Conservation (phyloP, 2,797 vertebrate species). For the Myotis myotis region DNA sequence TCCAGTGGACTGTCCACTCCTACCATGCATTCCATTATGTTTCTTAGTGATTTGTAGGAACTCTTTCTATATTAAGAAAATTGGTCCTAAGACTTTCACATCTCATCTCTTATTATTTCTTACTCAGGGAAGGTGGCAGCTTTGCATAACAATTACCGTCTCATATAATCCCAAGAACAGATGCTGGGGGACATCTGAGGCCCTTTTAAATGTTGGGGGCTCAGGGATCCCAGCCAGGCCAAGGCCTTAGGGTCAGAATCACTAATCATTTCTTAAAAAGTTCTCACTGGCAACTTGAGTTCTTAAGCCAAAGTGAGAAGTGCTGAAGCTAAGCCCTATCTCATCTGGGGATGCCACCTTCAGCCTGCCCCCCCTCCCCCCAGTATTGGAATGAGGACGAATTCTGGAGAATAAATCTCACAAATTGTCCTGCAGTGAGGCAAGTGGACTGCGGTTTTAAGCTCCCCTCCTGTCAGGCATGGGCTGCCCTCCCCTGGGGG, state of each 20-base stretch:
- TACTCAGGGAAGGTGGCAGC: not conserved
- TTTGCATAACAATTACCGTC: not conserved
- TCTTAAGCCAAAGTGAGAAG: not conserved
- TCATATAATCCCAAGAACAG: not conserved
- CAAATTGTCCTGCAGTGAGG: not conserved
- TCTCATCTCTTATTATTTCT: not conserved
- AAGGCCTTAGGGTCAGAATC: not conserved
- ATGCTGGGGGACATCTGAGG: not conserved
- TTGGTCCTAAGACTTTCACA: not conserved
- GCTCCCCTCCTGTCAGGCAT: fast-evolving
- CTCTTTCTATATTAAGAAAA: not conserved
- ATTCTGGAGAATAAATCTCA: not conserved
- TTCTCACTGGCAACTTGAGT: not conserved
- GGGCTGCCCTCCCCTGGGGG: not conserved
- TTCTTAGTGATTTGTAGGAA: slow-evolving; percentile 28
- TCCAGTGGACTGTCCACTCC: not conserved
- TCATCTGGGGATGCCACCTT: not conserved
- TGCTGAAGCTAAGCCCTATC: not conserved
- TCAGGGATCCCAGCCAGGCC: not conserved
- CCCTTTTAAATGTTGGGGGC: not conserved
- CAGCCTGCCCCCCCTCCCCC: fast-evolving
- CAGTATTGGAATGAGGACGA: not conserved
- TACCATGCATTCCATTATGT: not conserved
- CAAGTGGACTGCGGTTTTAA: too few species aligned
- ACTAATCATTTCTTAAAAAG: not conserved